phyloP scores from a whole-genome alignment of 2,797 vertebrate genomes.

The Lacerta bilineata region DNA sequence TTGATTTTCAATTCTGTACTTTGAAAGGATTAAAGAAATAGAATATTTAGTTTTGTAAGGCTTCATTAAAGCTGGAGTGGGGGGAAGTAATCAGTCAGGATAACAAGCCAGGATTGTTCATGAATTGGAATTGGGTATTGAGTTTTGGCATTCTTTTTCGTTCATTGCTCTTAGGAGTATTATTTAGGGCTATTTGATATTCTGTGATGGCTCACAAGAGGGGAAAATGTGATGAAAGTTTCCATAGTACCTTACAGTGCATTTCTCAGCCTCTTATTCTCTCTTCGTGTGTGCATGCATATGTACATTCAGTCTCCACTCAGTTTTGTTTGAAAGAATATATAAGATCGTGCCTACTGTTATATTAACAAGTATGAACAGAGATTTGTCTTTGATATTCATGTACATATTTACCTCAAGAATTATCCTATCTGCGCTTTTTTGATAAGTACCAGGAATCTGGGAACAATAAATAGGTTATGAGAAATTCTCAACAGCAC shows the following conservation, averaged over 20 bases:
- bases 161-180: constrained; percentile 57
- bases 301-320: background rate
- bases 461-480: constrained; percentile 17
- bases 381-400: constrained; percentile 21
- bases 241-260: background rate
- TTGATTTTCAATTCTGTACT: constrained; percentile 1
- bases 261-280: constrained; percentile 20
- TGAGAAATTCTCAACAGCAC: background rate
- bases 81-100: constrained; percentile 7
- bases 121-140: constrained; percentile 49
- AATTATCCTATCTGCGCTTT: constrained; percentile 13
- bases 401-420: constrained; percentile 5
- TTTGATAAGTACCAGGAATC: constrained; percentile 3
- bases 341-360: constrained; percentile 1
- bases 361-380: background rate
- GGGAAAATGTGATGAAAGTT: constrained; percentile 37
- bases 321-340: background rate
- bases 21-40: constrained; percentile 14
- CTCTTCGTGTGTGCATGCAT: background rate
- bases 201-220: constrained; percentile 44
- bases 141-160: constrained; percentile 38
- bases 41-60: background rate
- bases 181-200: constrained; percentile 62
- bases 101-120: constrained; percentile 48
- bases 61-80: constrained; percentile 38